Evolutionary conservation across 2,888 invertebrate species (phyloP).

Genomic region (Dusona sp.): DNA sequence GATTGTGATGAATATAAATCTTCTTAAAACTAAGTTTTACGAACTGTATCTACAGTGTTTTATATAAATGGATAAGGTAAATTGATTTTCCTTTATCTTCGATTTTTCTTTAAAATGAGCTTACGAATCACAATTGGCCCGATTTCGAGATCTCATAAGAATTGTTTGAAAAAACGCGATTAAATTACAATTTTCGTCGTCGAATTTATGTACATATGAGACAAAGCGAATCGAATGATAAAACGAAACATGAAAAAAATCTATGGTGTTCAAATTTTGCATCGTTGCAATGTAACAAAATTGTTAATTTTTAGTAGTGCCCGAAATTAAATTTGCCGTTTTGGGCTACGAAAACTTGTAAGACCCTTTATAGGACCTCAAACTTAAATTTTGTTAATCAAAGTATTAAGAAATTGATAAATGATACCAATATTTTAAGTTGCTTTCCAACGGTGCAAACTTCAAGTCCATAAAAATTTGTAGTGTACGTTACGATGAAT

Average conservation of each 20-base stretch:
- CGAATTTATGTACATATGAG: conserved; percentile 65
- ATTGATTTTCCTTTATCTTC: conserved; percentile 35
- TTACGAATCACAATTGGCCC: conserved; percentile 29
- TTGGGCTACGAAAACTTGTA: background rate
- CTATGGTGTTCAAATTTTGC: conserved; percentile 23
- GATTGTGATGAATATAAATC: conserved; percentile 65
- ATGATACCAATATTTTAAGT: background rate
- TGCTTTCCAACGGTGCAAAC: background rate
- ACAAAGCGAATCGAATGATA: conserved; percentile 17
- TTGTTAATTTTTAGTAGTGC: background rate
- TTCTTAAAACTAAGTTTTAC: conserved; percentile 73
- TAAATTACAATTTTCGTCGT: conserved; percentile 59
- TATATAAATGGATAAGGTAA: conserved; percentile 71
- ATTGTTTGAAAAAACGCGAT: conserved; percentile 22
- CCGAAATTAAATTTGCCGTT: background rate
- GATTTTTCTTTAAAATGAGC: conserved; percentile 46
- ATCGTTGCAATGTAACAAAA: background rate
- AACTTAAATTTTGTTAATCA: background rate
- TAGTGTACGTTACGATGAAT: conserved; percentile 60
- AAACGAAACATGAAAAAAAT: conserved; percentile 23
- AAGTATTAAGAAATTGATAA: background rate
- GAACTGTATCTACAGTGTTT: conserved; percentile 80
- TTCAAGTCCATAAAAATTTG: conserved; percentile 16
- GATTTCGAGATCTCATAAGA: conserved; percentile 31
- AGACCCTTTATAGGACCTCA: background rate